Base-by-base conservation (phyloP, 2,113 vertebrate species). In the Irena cyanogastra region DNA sequence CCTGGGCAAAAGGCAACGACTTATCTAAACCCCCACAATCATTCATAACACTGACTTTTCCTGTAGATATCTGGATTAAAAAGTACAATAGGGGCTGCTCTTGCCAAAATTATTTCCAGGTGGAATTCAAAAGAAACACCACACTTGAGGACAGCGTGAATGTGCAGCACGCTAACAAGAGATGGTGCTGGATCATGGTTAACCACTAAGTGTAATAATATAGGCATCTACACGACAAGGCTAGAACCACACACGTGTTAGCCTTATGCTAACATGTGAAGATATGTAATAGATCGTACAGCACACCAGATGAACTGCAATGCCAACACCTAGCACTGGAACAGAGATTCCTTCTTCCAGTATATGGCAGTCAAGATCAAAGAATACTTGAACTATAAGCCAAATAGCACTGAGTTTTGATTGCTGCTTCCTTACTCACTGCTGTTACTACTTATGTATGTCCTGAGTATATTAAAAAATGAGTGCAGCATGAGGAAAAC, bases 131-230 rank as follows among this genome's bases (percentile, higher is more conserved):
- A 70, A 61, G 27, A 65, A 79, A 69, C 7, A 83, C 3, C 30
- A 52, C 10, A 60, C 8, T 5, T 5, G 9, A 52, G 44, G 4
- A 39, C 41, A 60, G 13, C 6, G 2, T 18, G 41, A 10, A 35
- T 10, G 6, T 2, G 1, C 5, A 82, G 21, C 11, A 39, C 2
- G 3, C 11, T 65, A 31, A 70, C 0, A 8, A 35, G 21, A 70
- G 27, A 75, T 11, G 26, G 20, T 69, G 21, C 24, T 23, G 42
- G 37, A 65, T 70, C 60, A 39, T 45, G 28, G 11, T n/a, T 49
- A n/a, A 69, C 9, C n/a, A 47, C 42, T 11, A 21, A 10, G 37
- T 65, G 12, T 44, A 87, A 59, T 17, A 72, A 65, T 28, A 64
- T 1, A 77, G 35, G 30, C 17, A 74, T 20, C 41, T 54, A 41